Base-by-base conservation (phyloP, 2,888 invertebrate species). In the Torymus texanus region DNA sequence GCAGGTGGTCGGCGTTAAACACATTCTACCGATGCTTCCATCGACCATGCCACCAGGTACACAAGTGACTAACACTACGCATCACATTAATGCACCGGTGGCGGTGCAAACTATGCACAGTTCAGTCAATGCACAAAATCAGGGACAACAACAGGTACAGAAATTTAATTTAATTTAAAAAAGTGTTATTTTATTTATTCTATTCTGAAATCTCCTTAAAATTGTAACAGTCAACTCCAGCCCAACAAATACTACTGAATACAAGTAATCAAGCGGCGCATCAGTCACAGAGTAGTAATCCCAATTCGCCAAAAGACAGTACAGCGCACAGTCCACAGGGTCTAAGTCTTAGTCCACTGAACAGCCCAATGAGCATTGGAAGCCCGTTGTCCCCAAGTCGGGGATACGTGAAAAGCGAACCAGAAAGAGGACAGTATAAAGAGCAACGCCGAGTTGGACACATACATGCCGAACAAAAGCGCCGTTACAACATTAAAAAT, bases 381-480 rank as follows among this genome's bases (percentile, higher is more conserved):
- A 92, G 92, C 75, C 95, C 95, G 0, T 91, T 93, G 72, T 95
- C 95, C 58, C 95, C 95, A 51, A 90, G 90, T 8, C 90, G 92
- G 8, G 89, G 88, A 71, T 88, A 87, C 79, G 86, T 91, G 1
- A 90, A 89, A 75, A 86, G 87, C 13, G 91, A 93, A 83, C 92
- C 92, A 83, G 89, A 92, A 85, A 90, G 94, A 83, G 87, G 92
- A 84, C 89, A 89, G 68, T 90, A 90, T 80, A 90, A 92, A 87
- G 94, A 96, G 88, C 94, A 96, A 85, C 92, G 95, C 63, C 93
- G 97, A 75, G 96, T 95, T 81, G 96, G 97, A 14, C 98, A 98
- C 90, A 95, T 97, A 85, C 97, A 97, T 90, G 97, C 98, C 0
- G 98, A 98, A 88, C 98, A 98, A 91, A 98, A 98, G 90, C 93